phyloP scores from a whole-genome alignment of 2,888 invertebrate species.

The Diaphora mendica region DNA sequence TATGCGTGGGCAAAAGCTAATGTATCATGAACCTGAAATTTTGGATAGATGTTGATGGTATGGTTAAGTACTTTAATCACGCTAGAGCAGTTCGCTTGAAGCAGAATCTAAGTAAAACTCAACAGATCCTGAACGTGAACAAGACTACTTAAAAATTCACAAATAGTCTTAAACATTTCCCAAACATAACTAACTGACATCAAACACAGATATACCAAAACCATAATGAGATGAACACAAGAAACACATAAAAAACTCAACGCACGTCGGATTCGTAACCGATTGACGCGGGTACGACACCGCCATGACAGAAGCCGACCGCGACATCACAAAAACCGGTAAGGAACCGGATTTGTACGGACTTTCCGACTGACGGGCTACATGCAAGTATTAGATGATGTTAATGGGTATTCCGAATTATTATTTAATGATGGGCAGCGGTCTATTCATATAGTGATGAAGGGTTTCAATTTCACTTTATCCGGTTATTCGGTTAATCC shows the following conservation, averaged over 20 bases:
- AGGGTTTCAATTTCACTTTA: neutral
- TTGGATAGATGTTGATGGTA: too few relatives aligned
- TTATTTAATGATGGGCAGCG: neutral
- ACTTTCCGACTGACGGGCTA: slow-evolving; percentile 43
- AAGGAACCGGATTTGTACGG: slow-evolving; percentile 48
- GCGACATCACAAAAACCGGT: slow-evolving; percentile 49
- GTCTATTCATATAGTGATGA: neutral
- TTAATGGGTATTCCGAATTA: slow-evolving; percentile 24
- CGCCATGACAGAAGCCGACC: slow-evolving; percentile 39
- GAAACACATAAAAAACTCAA: slow-evolving; percentile 50
- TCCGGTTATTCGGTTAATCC: neutral
- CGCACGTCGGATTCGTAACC: slow-evolving; percentile 33
- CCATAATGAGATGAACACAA: slow-evolving; percentile 39
- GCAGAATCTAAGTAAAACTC: too few relatives aligned
- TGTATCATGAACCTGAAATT: too few relatives aligned
- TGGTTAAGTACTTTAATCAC: too few relatives aligned
- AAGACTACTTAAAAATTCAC: neutral
- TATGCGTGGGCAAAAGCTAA: too few relatives aligned
- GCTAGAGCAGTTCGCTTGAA: too few relatives aligned
- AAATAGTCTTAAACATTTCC: neutral
- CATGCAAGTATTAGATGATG: slow-evolving; percentile 34
- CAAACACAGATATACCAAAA: slow-evolving; percentile 16
- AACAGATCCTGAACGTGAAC: neutral
- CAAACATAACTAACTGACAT: slow-evolving; percentile 8
- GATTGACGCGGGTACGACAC: slow-evolving; percentile 46